phyloP scores from a whole-genome alignment of 2,888 invertebrate genomes.

The Drosophila mettleri region DNA sequence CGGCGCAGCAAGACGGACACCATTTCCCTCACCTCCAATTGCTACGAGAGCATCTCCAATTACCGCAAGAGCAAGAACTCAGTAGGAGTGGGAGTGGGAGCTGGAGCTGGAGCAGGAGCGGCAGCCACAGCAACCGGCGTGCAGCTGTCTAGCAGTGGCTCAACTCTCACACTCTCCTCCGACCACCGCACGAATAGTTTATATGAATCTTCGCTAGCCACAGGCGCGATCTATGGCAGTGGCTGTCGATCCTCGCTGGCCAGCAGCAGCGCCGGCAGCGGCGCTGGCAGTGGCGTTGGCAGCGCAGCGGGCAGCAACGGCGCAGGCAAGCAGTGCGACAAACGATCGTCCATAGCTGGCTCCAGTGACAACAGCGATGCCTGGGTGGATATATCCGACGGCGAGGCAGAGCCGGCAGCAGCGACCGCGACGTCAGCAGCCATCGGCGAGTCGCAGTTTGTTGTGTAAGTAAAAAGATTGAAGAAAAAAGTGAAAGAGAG shows the following conservation, averaged over 20 bases:
- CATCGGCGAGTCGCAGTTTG: conserved; percentile 77
- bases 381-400: conserved; percentile 85
- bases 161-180: conserved; percentile 83
- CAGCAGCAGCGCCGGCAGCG: conserved; percentile 43
- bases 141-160: conserved; percentile 81
- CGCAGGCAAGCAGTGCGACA: conserved; percentile 44
- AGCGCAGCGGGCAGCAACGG: conserved; percentile 29
- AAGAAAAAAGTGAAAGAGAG: not conserved
- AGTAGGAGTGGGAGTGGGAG: not conserved
- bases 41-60: conserved; percentile 84
- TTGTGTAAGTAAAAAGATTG: conserved; percentile 83
- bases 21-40: conserved; percentile 83
- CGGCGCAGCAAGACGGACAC: conserved; percentile 53
- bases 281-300: conserved; percentile 16
- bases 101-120: not conserved
- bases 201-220: conserved; percentile 82
- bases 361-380: conserved; percentile 84
- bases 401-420: conserved; percentile 48
- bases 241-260: conserved; percentile 62
- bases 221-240: conserved; percentile 61
- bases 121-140: conserved; percentile 19
- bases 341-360: conserved; percentile 71
- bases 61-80: conserved; percentile 54
- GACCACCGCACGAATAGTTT: conserved; percentile 85
- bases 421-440: conserved; percentile 23